A percentile compares a stretch with the other conserved stretches of the same genome.
phyloP scores from a whole-genome alignment of 2,113 vertebrate species.

The Raphicerus campestris region DNA sequence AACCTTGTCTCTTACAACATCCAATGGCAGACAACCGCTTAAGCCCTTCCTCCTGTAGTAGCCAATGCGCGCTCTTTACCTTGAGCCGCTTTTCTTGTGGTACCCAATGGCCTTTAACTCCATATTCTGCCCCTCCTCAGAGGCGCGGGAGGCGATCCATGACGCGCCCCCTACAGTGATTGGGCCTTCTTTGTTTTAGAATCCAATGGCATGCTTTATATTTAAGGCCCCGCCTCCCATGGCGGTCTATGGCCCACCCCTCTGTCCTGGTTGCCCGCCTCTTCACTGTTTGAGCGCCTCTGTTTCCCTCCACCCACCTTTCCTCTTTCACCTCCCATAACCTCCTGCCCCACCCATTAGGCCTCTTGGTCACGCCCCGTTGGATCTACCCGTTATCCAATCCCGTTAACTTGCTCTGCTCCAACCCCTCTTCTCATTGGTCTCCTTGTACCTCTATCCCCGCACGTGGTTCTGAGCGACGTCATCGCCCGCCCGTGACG shows the following conservation, averaged over 20 bases:
- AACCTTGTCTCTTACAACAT: background rate
- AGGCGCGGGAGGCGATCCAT: background rate
- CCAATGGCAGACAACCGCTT: background rate
- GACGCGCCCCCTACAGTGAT: background rate
- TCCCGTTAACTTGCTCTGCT: slow-evolving; percentile 43
- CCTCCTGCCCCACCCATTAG: slow-evolving; percentile 42
- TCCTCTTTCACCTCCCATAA: slow-evolving; percentile 52
- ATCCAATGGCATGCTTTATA: background rate
- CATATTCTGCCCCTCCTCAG: background rate
- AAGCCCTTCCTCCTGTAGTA: background rate
- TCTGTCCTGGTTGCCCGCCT: accelerated
- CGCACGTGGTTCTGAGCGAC: slow-evolving; percentile 29
- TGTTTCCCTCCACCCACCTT: slow-evolving; percentile 7
- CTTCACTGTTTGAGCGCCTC: background rate
- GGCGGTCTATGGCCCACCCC: background rate
- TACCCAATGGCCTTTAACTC: background rate
- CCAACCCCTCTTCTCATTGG: slow-evolving; percentile 48
- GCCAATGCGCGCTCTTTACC: background rate
- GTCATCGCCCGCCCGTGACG: background rate
- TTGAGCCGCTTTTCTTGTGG: background rate
- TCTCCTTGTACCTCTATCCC: slow-evolving; percentile 6
- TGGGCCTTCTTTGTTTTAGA: background rate
- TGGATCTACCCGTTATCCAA: slow-evolving; percentile 47
- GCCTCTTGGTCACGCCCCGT: slow-evolving; percentile 51
- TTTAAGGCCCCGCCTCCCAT: background rate